Percentiles rank a stretch among this genome's conserved stretches.
phyloP scores from a whole-genome alignment of 2,888 invertebrate species.

The Trachelus troglodyta region DNA sequence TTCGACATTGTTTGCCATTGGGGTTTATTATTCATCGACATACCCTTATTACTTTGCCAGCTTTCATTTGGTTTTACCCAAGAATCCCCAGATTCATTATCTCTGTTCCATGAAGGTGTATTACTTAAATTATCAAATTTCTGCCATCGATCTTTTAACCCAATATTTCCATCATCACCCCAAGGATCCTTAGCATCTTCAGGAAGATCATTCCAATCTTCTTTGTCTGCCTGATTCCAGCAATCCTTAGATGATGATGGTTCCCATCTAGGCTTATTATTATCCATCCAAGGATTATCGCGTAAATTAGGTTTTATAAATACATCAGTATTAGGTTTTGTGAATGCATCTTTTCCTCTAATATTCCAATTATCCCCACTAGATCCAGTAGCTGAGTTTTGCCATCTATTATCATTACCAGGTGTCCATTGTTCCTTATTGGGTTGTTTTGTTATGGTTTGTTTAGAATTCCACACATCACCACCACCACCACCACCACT shows the following conservation, averaged over 20 bases:
- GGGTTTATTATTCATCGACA: slow-evolving; percentile 27
- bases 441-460: slow-evolving; percentile 15
- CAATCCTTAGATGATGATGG: slow-evolving; percentile 11
- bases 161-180: slow-evolving; percentile 52
- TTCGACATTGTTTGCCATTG: slow-evolving; percentile 28
- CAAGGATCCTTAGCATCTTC: slow-evolving; percentile 63
- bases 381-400: slow-evolving; percentile 8
- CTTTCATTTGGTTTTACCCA: slow-evolving; percentile 39
- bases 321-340: slow-evolving; percentile 19
- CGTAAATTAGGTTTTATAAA: slow-evolving; percentile 22
- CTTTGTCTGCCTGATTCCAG: slow-evolving; percentile 43
- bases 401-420: slow-evolving; percentile 21
- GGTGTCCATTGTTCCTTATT: slow-evolving; percentile 27
- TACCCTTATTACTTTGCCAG: slow-evolving; percentile 40
- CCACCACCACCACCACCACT: slow-evolving; percentile 24
- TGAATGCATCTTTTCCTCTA: slow-evolving; percentile 45
- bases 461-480: slow-evolving; percentile 23
- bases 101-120: slow-evolving; percentile 26
- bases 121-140: slow-evolving; percentile 13
- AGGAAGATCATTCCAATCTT: slow-evolving; percentile 58
- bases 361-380: slow-evolving; percentile 50
- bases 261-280: slow-evolving; percentile 16
- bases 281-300: slow-evolving; percentile 35
- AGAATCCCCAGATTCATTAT: slow-evolving; percentile 34
- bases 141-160: slow-evolving; percentile 18